Evolutionary conservation across 2,113 vertebrate genomes (phyloP), one percentile per base, ranked within the genome.

Genomic region (Oryzias celebensis): DNA sequence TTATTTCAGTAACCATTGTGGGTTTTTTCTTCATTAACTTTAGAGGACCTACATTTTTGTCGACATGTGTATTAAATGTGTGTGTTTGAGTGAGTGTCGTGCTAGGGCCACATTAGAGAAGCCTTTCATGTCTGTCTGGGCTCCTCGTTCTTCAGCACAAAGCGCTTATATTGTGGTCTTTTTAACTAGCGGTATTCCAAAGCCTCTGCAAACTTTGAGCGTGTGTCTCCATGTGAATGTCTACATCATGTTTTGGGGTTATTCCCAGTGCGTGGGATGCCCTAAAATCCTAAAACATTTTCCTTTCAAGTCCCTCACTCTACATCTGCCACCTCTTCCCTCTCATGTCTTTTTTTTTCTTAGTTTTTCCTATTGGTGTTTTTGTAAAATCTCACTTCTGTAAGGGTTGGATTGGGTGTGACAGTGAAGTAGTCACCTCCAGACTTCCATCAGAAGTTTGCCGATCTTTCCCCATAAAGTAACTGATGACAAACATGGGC

Each of bases 121-220:
- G 81, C 76, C 92, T 93, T 93, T 90, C 73, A 91, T 90, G 90
- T 92, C 86, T 84, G 82, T 87, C 86, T 82, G 79, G 73, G 83
- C 77, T 84, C 76, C 80, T 87, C 91, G 91, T 85, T 85, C 92
- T 90, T 86, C 66, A 90, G 90, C 89, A 85, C 87, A 87, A 86
- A 89, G 73, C 26, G 59, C 80, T 86, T 94, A 90, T 93, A 91
- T 92, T 92, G 90, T 93, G 94, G 91, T 92, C 75, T 84, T 81
- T 84, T 80, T 71, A 79, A 78, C 88, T 89, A 87, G 74, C 82
- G 73, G 68, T 86, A 87, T 92, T 90, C 75, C 75, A 87, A 87
- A 87, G 74, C 77, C 75, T 76, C 79, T 69, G 68, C 61, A 31
- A 82, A 80, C 63, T 73, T 6, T 61, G 26, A 71, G 42, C 86